Evolutionary conservation across 2,888 invertebrate species (phyloP).

Genomic region (Acrobasis suavella): DNA sequence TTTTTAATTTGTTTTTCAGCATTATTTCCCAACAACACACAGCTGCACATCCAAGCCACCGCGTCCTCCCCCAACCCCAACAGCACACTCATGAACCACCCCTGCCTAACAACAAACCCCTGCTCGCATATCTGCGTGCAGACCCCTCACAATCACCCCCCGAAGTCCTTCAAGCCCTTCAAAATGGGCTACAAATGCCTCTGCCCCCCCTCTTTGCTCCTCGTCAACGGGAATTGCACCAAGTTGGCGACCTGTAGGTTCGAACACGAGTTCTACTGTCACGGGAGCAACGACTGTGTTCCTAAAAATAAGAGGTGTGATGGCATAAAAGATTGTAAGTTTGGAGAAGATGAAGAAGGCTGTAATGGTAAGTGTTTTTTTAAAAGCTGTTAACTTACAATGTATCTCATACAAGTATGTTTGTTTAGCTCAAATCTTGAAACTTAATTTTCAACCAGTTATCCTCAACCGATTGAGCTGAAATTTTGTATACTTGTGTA

Average conservation of each 20-base stretch:
- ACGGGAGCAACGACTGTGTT: conserved; percentile 72
- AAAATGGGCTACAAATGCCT: conserved; percentile 64
- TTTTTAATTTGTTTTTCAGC: conserved; percentile 56
- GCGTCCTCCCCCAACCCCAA: conserved; percentile 35
- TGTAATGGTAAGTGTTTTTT: conserved; percentile 57
- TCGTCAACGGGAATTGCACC: conserved; percentile 81
- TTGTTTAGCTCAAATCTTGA: no score
- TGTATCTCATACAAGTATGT: no score
- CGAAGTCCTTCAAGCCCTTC: conserved; percentile 17
- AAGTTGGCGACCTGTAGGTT: conserved; percentile 70
- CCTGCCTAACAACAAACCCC: conserved; percentile 84
- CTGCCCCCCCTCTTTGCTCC: conserved; percentile 86
- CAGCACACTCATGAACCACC: conserved; percentile 64
- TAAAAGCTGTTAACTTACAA: not conserved
- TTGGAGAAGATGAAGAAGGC: conserved; percentile 81
- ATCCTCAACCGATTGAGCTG: no score
- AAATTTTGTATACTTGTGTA: no score
- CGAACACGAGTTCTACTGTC: conserved; percentile 71
- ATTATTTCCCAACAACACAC: conserved; percentile 73
- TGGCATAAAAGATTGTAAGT: conserved; percentile 73
- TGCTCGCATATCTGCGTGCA: conserved; percentile 90
- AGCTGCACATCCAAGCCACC: conserved; percentile 57
- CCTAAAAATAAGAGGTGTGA: conserved; percentile 67
- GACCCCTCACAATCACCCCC: conserved; percentile 37
- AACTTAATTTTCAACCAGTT: no score